Evolutionary conservation across 2,888 invertebrate genomes (phyloP), one percentile per base, ranked within the genome.

Genomic region (Drosophila conformis): DNA sequence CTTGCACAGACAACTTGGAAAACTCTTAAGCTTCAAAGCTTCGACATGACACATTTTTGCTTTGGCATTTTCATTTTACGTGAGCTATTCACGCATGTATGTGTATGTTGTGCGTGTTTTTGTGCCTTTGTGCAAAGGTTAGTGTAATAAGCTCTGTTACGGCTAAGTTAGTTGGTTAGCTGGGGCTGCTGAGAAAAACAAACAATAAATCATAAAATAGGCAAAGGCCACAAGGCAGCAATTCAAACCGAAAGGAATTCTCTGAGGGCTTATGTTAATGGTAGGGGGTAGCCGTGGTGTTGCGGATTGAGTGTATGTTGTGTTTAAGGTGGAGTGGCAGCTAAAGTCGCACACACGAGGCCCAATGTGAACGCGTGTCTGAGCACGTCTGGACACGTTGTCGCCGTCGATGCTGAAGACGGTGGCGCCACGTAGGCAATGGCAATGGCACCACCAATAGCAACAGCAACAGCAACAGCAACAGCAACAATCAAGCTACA

Each of bases 121-220:
- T 42, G 57, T 29, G 52, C 53, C 68, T 68, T 78, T 69, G 71
- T 69, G 71, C 56, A 74, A 85, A 80, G 84, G 88, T 87, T 83
- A 80, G 72, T 61, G 78, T 83, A 85, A 85, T 84, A 84, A 85
- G 84, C 76, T 80, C 59, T 57, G 65, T 59, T 71, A 73, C 65
- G 67, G 53, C 49, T 52, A 61, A 64, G 73, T 66, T 73, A 73
- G 76, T 62, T 81, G 73, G 70, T 74, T 76, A 71, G 76, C 66
- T 76, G 67, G 40, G 52, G 36, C 6, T 66, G 49, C 33, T 49
- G 63, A 69, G 73, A 69, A 81, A 83, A 86, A 81, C 73, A 83
- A 78, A 88, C 84, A 86, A 85, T 85, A 85, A 85, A 85, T 88
- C 84, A 88, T 85, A 85, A 85, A 88, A 85, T 86, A 88, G 88